Evolutionary conservation across 2,888 invertebrate genomes (phyloP), one percentile per base, ranked within the genome.

Genomic region (Catocala sponsa): DNA sequence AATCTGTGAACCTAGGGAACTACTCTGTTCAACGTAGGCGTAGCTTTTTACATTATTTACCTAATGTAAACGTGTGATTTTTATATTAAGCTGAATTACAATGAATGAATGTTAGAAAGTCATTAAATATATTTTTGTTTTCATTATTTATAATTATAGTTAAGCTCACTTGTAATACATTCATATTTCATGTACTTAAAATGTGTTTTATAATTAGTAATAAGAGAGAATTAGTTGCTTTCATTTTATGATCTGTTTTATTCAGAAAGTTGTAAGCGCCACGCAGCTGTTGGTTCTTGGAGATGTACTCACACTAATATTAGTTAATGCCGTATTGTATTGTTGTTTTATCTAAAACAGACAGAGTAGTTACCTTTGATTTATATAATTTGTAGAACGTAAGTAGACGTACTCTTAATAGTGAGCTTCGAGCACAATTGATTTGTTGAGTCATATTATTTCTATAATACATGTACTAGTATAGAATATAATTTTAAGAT

Each of bases 371-470:
- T 71, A 74, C 76, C 72, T 77, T 74, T 67, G 58, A 73, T 63
- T 74, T 74, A 74, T 76, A 75, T 76, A 67, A 70, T 80, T 74
- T 76, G 63, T 81, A 76, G 68, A 55, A 72, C 52, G 61, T 68
- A 79, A 62, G 65, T 76, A 74, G 77, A 65, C 49, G 68, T 76
- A 77, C 68, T 78, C 70, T 72, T 78, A 66, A 68, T 70, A 70
- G 72, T 80, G 81, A 79, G 82, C 83, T 86, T 86, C 72, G 80
- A 82, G 82, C 85, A 87, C 87, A 75, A 84, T 76, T 83, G 62
- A 78, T 84, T 86, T 83, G 73, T 71, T 80, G 73, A 76, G 79
- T 80, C 72, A 65, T 80, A 77, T 82, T 78, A 73, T 77, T 81
- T 86, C 61, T 77, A 70, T 74, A 81, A 75, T 81, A 82, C 72